Percentiles rank a stretch among this genome's conserved stretches.
Evolutionary conservation across 2,797 vertebrate species (phyloP).

Genomic region (Rhinichthys osculus): DNA sequence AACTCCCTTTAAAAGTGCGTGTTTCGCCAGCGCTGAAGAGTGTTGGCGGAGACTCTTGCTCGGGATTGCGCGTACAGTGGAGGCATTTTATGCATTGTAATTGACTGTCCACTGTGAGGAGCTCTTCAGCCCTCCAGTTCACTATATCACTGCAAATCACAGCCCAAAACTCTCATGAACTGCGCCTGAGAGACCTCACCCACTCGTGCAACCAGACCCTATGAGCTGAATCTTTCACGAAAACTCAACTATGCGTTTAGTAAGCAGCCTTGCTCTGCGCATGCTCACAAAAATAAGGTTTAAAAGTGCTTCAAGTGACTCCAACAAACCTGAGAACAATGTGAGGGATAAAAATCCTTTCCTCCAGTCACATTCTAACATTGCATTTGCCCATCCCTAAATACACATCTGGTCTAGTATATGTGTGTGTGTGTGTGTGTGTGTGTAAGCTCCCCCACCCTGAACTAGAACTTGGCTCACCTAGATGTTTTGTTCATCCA

Average conservation of each 20-base stretch:
- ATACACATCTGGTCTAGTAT: conserved; percentile 81
- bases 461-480: conserved; percentile 77
- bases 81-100: conserved; percentile 66
- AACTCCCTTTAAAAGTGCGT: conserved; percentile 44
- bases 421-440: conserved; percentile 55
- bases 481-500: conserved; percentile 76
- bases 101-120: conserved; percentile 64
- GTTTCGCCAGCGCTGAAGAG: conserved; percentile 52
- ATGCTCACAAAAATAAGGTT: neutral
- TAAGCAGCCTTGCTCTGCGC: neutral
- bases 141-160: conserved; percentile 1
- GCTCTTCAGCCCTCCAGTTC: conserved; percentile 54
- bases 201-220: conserved; percentile 23
- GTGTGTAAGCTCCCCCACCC: conserved; percentile 72
- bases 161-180: conserved; percentile 21
- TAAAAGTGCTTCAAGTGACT: conserved; percentile 15
- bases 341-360: conserved; percentile 34
- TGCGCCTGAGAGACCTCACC: conserved; percentile 37
- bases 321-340: conserved; percentile 14
- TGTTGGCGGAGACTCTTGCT: conserved; percentile 63
- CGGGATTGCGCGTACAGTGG: conserved; percentile 70
- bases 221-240: conserved; percentile 17
- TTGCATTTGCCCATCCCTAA: conserved; percentile 62
- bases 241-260: neutral
- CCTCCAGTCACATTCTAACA: conserved; percentile 35